Conservation (phyloP, 2,888 invertebrate species). For the Coremacera marginata region DNA sequence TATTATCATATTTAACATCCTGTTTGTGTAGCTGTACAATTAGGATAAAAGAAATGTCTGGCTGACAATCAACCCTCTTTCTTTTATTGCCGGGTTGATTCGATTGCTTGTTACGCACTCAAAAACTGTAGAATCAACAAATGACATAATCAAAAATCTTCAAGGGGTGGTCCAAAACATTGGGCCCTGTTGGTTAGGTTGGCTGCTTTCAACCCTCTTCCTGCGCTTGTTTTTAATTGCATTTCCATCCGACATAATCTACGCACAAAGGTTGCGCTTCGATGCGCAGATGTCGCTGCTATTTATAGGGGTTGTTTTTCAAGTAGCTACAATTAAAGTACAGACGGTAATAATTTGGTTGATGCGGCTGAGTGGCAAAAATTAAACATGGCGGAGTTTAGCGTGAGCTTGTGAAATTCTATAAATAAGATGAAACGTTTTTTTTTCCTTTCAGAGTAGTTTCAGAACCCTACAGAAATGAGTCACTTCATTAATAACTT, state of each 20-base stretch:
- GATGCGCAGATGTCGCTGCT: background rate
- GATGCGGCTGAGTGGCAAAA: background rate
- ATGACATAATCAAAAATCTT: conserved; percentile 32
- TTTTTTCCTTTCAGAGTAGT: background rate
- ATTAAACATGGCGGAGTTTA: conserved; percentile 1
- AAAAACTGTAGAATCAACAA: conserved; percentile 1
- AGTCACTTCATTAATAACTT: too few relatives aligned
- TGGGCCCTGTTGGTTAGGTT: background rate
- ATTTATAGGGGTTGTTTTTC: background rate
- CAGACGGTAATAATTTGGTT: background rate
- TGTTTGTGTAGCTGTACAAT: conserved; percentile 22
- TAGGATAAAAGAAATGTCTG: conserved; percentile 6
- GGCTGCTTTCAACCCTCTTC: conserved; percentile 16
- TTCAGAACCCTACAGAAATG: too few relatives aligned
- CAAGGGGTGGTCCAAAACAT: background rate
- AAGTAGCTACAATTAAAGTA: conserved; percentile 9
- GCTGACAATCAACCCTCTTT: background rate
- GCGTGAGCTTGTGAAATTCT: background rate
- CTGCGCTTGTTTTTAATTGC: background rate
- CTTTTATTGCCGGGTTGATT: background rate
- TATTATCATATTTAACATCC: background rate
- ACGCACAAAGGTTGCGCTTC: background rate
- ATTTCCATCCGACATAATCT: too few relatives aligned
- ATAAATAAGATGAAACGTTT: background rate
- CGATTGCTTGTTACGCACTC: conserved; percentile 14